Base-by-base conservation (phyloP, 2,797 vertebrate genomes). In the Brachyalestes nurse region DNA sequence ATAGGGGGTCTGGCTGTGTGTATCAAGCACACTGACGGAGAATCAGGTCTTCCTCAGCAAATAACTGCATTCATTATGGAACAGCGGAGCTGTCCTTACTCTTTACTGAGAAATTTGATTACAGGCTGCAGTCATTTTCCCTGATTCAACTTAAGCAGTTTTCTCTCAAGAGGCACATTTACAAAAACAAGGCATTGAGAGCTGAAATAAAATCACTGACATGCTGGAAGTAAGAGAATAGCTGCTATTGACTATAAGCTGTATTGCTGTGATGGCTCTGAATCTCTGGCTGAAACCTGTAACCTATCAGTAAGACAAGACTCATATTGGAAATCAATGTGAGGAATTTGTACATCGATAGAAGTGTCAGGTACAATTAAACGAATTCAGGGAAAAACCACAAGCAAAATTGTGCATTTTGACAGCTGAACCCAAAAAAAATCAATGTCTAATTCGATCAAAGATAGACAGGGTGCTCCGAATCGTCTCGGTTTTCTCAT, bases 291-390 rank as follows among this genome's bases (percentile, higher is more conserved):
- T 74, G 21, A 57, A 51, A 49, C 28, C 42, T n/a, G 65, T 12
- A 51, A 19, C 17, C 25, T 79, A 72, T 58, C 40, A 40, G 42
- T 62, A 16, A 49, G 28, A 47, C 23, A 21, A 55, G 47, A 53
- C 38, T 74, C 21, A 10, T 55, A 75, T 55, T 47, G 64, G 73
- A 81, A 80, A 85, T 79, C 71, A n/a, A 80, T 83, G 61, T 4
- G 0, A 64, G 42, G 23, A 55, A 83, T 83, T 19, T 75, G 66
- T 72, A 64, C 74, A 79, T 74, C 45, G 77, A 78, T 60, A 9
- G 34, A 61, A 55, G n/a, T 82, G 75, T 23, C 78, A 66, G 62
- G 60, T 61, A 66, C 51, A 73, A 84, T 84, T 45, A 79, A 79
- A 62, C 19, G 19, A 51, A 58, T 23, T 60, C 21, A 1, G 21